phyloP scores from a whole-genome alignment of 2,797 vertebrate genomes.

The Chelmon rostratus region DNA sequence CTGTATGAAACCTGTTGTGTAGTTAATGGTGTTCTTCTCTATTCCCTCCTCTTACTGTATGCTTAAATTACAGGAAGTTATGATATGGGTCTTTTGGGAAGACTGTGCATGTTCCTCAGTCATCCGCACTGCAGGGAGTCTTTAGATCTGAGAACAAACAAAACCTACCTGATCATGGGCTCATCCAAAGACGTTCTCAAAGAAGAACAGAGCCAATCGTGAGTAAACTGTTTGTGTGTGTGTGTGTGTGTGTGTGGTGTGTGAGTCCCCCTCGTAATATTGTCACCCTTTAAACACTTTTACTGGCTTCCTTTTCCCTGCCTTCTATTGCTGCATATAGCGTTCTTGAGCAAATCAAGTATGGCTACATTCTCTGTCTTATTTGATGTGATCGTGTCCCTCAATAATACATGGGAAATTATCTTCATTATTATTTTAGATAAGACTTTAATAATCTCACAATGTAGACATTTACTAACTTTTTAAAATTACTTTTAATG shows the following conservation, averaged over 20 bases:
- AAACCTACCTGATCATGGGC: constrained; percentile 84
- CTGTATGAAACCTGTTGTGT: background rate
- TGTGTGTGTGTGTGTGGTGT: background rate
- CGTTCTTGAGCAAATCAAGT: too few species aligned
- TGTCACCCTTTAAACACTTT: background rate
- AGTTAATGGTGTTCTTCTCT: background rate
- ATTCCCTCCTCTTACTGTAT: background rate
- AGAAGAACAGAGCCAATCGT: constrained; percentile 21
- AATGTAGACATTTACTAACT: too few species aligned
- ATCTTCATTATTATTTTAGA: too few species aligned
- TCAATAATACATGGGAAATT: background rate
- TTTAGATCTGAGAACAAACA: constrained; percentile 54
- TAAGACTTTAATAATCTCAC: too few species aligned
- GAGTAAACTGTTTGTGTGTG: constrained; percentile 37
- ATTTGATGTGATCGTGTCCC: background rate
- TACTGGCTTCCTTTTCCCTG: background rate
- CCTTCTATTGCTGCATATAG: too few species aligned
- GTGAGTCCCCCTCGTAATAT: background rate
- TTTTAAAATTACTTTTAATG: too few species aligned
- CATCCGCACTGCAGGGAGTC: constrained; percentile 73
- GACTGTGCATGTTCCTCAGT: constrained; percentile 72
- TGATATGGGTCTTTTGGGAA: constrained; percentile 58
- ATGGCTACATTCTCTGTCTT: too few species aligned
- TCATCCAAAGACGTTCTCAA: constrained; percentile 63
- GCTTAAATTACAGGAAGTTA: constrained; percentile 63